Evolutionary conservation across 2,888 invertebrate genomes (phyloP).

Genomic region (Pollenia labialis): DNA sequence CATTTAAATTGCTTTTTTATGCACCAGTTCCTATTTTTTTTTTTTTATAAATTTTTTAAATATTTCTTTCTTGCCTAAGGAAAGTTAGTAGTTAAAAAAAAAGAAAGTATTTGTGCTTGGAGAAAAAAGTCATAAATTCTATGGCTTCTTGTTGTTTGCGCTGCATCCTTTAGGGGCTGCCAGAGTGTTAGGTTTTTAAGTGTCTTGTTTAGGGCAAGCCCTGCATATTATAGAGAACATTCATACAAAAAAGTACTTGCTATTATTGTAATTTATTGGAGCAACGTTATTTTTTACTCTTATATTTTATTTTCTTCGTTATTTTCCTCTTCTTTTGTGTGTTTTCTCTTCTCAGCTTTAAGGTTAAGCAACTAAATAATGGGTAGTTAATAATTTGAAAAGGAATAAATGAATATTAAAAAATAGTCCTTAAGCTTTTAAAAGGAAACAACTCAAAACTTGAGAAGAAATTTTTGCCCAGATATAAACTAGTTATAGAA

Average conservation of each 20-base stretch:
- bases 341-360: neutral
- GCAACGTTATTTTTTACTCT: slow-evolving; percentile 28
- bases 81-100: slow-evolving; percentile 4
- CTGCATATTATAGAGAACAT: neutral
- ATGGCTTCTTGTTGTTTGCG: slow-evolving; percentile 19
- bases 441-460: slow-evolving; percentile 34
- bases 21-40: slow-evolving; percentile 5
- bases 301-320: neutral
- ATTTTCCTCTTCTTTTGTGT: neutral
- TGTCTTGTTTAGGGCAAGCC: slow-evolving; percentile 15
- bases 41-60: slow-evolving; percentile 17
- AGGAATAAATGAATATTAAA: slow-evolving; percentile 41
- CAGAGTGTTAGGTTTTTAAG: neutral
- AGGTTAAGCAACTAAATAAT: slow-evolving; percentile 14
- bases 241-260: slow-evolving; percentile 4
- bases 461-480: slow-evolving; percentile 6
- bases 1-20: slow-evolving; percentile 14
- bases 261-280: slow-evolving; percentile 52
- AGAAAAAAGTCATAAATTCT: neutral
- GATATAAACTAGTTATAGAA: neutral
- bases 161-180: slow-evolving; percentile 5
- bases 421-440: slow-evolving; percentile 34
- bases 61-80: neutral
- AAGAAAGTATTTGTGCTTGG: slow-evolving; percentile 5
- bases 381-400: slow-evolving; percentile 49